A percentile compares a stretch with the other conserved stretches of the same genome.
Conservation (phyloP, 2,113 vertebrate species). For the Ophiodon elongatus region DNA sequence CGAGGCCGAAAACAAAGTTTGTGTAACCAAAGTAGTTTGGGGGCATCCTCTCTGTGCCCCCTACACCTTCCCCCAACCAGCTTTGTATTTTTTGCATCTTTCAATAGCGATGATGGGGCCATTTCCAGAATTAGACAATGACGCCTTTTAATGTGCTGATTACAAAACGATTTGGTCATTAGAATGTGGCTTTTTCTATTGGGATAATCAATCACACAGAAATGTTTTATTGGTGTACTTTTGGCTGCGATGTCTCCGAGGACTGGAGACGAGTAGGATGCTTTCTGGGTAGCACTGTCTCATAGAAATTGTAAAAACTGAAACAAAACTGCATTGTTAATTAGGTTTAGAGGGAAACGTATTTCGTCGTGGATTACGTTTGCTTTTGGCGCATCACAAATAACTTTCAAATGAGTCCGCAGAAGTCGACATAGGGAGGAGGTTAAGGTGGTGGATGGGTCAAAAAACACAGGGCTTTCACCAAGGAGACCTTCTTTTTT, state of each 20-base stretch:
- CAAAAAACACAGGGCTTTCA: neutral
- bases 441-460: neutral
- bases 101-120: neutral
- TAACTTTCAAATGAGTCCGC: no score
- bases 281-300: constrained; percentile 14
- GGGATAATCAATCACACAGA: constrained; percentile 51
- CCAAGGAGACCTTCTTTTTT: no score
- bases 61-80: neutral
- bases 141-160: constrained; percentile 59
- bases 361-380: neutral
- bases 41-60: constrained; percentile 56
- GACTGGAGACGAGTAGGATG: neutral
- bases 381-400: neutral
- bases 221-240: constrained; percentile 47
- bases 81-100: constrained; percentile 36
- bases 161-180: constrained; percentile 51
- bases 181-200: constrained; percentile 30
- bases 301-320: neutral
- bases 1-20: constrained; percentile 86
- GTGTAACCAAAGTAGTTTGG: constrained; percentile 85
- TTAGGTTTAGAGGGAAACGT: no score
- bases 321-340: no score
- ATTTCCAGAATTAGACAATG: constrained; percentile 38
- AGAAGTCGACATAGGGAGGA: no score
- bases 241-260: constrained; percentile 19